Conservation (phyloP, 1,140 invertebrate genomes). For the Drosophila kanapiae region DNA sequence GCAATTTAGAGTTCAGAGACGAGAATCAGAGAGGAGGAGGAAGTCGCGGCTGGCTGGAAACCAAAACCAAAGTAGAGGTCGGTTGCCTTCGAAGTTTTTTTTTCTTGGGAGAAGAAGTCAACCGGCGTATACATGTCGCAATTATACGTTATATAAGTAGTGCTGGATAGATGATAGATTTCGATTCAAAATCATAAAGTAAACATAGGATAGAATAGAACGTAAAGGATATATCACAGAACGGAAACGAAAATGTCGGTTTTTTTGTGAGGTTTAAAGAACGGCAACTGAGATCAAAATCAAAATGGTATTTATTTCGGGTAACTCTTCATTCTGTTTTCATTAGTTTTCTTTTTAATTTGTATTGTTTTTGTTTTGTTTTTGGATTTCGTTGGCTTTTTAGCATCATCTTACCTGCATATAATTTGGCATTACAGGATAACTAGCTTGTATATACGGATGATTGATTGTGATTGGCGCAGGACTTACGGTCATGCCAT, state of each 20-base stretch:
- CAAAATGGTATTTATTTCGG: slow-evolving; percentile 44
- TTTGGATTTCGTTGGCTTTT: slow-evolving; percentile 45
- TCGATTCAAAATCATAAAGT: slow-evolving; percentile 25
- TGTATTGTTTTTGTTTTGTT: slow-evolving; percentile 17
- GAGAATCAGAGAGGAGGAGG: slow-evolving; percentile 24
- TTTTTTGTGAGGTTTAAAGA: slow-evolving; percentile 9
- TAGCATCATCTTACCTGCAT: slow-evolving; percentile 84
- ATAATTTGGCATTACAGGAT: slow-evolving; percentile 85
- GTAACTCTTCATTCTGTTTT: slow-evolving; percentile 35
- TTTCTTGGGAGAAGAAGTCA: slow-evolving; percentile 4
- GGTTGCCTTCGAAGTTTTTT: slow-evolving; percentile 10
- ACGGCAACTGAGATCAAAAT: slow-evolving; percentile 54
- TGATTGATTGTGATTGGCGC: slow-evolving; percentile 86
- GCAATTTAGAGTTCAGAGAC: slow-evolving; percentile 34
- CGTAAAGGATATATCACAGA: slow-evolving; percentile 23
- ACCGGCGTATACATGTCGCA: slow-evolving; percentile 7
- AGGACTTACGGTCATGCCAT: slow-evolving; percentile 86
- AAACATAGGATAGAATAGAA: slow-evolving; percentile 18
- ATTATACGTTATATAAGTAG: slow-evolving; percentile 34
- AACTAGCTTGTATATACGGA: slow-evolving; percentile 85
- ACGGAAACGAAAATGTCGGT: slow-evolving; percentile 33
- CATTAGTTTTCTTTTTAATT: slow-evolving; percentile 2
- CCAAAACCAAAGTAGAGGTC: slow-evolving; percentile 21
- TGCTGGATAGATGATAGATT: slow-evolving; percentile 52
- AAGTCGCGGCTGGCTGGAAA: slow-evolving; percentile 12